Base-by-base conservation (phyloP, 2,797 vertebrate species). In the Halcyon smyrnensis region DNA sequence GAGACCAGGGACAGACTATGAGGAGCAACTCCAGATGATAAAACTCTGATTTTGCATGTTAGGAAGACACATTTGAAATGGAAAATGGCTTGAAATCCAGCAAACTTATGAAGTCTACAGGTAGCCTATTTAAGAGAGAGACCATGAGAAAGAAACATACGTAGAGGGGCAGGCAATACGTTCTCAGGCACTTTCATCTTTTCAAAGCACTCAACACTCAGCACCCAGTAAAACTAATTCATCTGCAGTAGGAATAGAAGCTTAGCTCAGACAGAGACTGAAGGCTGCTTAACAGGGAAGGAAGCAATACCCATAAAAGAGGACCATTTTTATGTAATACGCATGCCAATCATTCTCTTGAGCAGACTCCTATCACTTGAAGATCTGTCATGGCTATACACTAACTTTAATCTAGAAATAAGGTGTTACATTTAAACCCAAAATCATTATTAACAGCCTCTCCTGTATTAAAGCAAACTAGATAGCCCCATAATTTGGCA, bases 391-490 rank as follows among this genome's bases (percentile, higher is more conserved):
- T 30, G 8, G 21, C 6, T 67, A 73, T 21, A 24, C 10, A 37
- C 41, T 64, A 39, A 63, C 36, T 73, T 79, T 56, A 70, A 57
- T 46, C 21, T 63, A 34, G 41, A 93, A 84, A 71, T 57, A 53
- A 88, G 57, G 39, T 93, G 54, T 39, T 65, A n/a, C 28, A 39
- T 88, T 94, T 88, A 65, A 59, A 87, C 93, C 53, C 37, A 90
- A 81, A 94, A 76, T 68, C 50, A 28, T 43, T 60, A 87, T 88
- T 86, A 88, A 65, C 12, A 8, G 21, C 43, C 36, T 86, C 41
- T 19, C 23, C 48, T 65, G 18, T 18, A 27, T 59, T 91, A 90
- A 76, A 86, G 21, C 30, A 78, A 69, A 73, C 37, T 81, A 65
- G 39, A 45, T 8, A 56, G 46, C 6, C 12, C 32, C 24, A 51